Evolutionary conservation across 2,888 invertebrate species (phyloP).

Genomic region (Hanleya hanleyi): DNA sequence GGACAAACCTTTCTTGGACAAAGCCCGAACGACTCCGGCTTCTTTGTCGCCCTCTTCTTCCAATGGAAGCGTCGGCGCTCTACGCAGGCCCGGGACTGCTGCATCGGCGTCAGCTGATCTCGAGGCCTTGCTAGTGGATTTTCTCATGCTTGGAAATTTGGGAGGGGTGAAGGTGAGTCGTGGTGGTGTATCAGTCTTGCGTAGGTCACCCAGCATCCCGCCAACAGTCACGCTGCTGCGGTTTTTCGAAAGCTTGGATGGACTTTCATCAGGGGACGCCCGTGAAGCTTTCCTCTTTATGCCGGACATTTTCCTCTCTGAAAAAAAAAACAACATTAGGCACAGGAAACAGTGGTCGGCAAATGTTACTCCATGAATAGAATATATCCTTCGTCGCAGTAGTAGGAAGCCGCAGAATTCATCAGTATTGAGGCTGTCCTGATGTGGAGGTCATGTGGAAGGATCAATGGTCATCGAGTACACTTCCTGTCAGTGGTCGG

Average conservation of each 20-base stretch:
- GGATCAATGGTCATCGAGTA: too few relatives aligned
- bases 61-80: background rate
- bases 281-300: background rate
- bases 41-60: background rate
- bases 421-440: too few relatives aligned
- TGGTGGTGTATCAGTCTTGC: background rate
- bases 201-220: too few relatives aligned
- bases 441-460: too few relatives aligned
- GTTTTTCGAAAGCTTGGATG: background rate
- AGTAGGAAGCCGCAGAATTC: too few relatives aligned
- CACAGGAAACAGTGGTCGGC: too few relatives aligned
- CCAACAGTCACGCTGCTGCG: background rate
- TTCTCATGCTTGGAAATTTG: background rate
- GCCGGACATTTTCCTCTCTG: too few relatives aligned
- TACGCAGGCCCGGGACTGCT: background rate
- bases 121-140: background rate
- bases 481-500: too few relatives aligned
- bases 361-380: too few relatives aligned
- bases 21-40: background rate
- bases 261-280: background rate
- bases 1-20: background rate
- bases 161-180: background rate
- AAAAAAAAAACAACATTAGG: too few relatives aligned
- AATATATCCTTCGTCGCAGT: too few relatives aligned
- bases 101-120: background rate